Base-by-base conservation (phyloP, 1,140 invertebrate genomes). In the Heliothis subflexa region DNA sequence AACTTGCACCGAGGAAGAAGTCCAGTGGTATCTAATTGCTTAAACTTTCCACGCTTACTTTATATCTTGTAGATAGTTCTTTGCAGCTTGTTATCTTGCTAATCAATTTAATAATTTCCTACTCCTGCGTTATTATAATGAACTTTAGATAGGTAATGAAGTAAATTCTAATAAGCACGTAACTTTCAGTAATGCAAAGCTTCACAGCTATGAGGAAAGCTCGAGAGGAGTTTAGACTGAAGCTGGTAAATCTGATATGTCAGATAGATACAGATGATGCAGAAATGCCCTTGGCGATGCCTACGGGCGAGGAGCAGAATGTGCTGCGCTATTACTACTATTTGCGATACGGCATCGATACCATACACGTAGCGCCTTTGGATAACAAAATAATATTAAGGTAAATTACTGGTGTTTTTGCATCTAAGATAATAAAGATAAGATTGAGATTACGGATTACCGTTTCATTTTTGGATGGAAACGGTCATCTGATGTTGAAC, bases 261-360 rank as follows among this genome's bases (percentile, higher is more conserved):
- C 95, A 95, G 78, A 92, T 94, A 16, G 88, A 89, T 18, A 90
- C 89, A 13, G 92, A 90, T 9, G 93, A 93, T 78, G 90, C 88
- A 28, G 81, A 84, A 0, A 85, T 18, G 9, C 71, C 83, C 0
- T 84, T 92, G 62, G 70, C 82, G 25, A 95, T 96, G 84, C 95
- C 96, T 45, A 95, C 95, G 16, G 94, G 95, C 10, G 94, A 96
- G 45, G 97, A 98, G 83, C 96, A 96, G 74, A 96, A 97, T 86
- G 91, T 97, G 81, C 90, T 98, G 83, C 95, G 97, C 81, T 99
- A 99, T 94, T 98, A 98, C 89, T 98, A 98, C 93, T 99, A 98
- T 85, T 96, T 99, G 70, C 96, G 97, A 86, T 97, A 98, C 92
- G 98, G 98, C 0, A 97, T 99, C 47, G 98, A 98, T 88, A 98